These are phyloP conservation scores for Bombus difficillimus DNA, from an alignment of 1,140 invertebrate species.

Conservation along the genomic window DNA sequence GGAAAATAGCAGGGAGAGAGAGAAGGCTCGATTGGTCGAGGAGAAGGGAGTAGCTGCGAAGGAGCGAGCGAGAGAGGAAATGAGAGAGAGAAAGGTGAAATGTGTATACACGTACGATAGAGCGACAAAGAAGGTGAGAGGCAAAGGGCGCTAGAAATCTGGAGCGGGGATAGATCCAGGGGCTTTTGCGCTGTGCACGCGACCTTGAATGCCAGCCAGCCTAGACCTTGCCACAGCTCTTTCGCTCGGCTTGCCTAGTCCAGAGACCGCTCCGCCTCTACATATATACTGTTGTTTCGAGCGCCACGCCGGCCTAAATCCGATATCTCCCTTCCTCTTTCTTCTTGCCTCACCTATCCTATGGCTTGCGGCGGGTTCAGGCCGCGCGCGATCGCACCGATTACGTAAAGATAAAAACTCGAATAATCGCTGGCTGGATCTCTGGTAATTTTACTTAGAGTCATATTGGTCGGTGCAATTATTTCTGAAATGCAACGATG, in stretches of 20 bases:
- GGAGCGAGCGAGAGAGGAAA: slow-evolving; percentile 7
- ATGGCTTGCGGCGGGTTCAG: not conserved
- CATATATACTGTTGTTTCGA: slow-evolving; percentile 57
- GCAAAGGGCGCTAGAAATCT: slow-evolving; percentile 70
- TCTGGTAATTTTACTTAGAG: slow-evolving; percentile 5
- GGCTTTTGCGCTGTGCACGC: slow-evolving; percentile 70
- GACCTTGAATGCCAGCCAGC: slow-evolving; percentile 75
- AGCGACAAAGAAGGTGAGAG: slow-evolving; percentile 23
- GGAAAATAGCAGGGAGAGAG: slow-evolving; percentile 21
- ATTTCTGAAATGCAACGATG: not conserved
- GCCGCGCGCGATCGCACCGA: slow-evolving; percentile 30
- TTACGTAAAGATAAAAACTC: slow-evolving; percentile 60
- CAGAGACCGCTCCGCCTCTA: slow-evolving; percentile 48
- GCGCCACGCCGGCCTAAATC: slow-evolving; percentile 43
- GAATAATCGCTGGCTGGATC: slow-evolving; percentile 33
- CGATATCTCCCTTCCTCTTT: slow-evolving; percentile 42
- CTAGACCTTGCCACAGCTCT: slow-evolving; percentile 74
- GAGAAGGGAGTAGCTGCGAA: slow-evolving; percentile 12
- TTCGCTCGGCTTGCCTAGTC: slow-evolving; percentile 62
- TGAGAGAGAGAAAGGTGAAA: slow-evolving; percentile 29
- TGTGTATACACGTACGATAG: slow-evolving; percentile 1
- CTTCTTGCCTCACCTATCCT: slow-evolving; percentile 25
- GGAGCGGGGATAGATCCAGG: slow-evolving; percentile 72
- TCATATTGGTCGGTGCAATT: not conserved
- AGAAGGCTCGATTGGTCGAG: not conserved